Evolutionary conservation across 2,797 vertebrate genomes (phyloP).

Genomic region (Mallotus villosus): DNA sequence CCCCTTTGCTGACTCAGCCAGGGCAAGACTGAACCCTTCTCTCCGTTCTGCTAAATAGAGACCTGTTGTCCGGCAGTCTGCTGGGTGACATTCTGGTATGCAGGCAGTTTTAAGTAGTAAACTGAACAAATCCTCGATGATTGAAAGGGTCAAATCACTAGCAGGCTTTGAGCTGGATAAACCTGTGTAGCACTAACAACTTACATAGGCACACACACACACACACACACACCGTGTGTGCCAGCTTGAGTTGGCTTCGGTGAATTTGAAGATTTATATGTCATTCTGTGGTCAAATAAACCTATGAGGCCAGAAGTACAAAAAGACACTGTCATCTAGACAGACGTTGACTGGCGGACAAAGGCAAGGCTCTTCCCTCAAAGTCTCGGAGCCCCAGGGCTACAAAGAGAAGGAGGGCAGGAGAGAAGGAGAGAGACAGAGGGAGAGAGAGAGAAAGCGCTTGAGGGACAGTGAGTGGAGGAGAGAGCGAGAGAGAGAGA

Average conservation of each 20-base stretch:
- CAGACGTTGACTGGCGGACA: neutral
- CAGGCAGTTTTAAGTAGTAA: neutral
- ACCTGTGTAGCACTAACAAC: neutral
- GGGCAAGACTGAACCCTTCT: neutral
- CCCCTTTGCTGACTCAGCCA: conserved; percentile 5
- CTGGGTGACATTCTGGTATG: neutral
- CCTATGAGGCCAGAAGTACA: neutral
- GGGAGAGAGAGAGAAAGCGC: neutral
- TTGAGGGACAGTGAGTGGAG: neutral
- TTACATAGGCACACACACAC: neutral
- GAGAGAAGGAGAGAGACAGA: neutral
- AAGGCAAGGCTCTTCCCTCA: neutral
- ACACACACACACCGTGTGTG: neutral
- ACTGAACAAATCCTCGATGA: neutral
- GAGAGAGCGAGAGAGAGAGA: neutral
- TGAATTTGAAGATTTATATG: neutral
- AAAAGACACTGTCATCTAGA: neutral
- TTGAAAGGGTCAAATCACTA: neutral
- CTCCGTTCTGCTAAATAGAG: neutral
- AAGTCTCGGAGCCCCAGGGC: neutral
- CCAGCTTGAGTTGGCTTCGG: neutral
- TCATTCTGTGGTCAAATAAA: neutral
- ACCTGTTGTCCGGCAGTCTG: neutral
- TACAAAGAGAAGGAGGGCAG: neutral
- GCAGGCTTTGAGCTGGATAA: neutral